Evolutionary conservation across 2,797 vertebrate genomes (phyloP).

Genomic region (Anableps anableps): DNA sequence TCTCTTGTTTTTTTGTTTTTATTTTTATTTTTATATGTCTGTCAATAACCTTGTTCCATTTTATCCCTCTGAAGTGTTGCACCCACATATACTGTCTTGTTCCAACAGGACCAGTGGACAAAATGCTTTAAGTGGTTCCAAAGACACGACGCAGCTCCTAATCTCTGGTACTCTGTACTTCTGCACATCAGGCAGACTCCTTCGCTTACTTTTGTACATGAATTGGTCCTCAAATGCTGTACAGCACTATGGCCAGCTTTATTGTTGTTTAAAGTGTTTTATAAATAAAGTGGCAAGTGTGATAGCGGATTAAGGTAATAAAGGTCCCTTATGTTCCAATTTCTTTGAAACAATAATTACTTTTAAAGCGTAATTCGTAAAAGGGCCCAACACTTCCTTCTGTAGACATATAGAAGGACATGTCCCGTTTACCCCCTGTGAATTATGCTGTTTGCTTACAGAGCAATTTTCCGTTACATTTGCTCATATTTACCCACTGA

Average conservation of each 20-base stretch:
- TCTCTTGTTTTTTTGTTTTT: neutral
- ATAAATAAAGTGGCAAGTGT: too few relatives aligned
- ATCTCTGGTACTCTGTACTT: neutral
- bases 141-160: neutral
- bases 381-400: neutral
- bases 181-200: too few relatives aligned
- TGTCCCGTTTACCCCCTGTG: neutral
- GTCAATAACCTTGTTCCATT: neutral
- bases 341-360: neutral
- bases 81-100: neutral
- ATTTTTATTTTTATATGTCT: too few relatives aligned
- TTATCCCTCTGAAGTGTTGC: neutral
- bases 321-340: neutral
- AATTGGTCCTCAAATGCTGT: neutral
- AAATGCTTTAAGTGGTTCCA: neutral
- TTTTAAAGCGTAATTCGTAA: neutral
- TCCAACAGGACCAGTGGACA: neutral
- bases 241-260: neutral
- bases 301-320: neutral
- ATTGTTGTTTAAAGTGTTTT: neutral
- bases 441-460: slow-evolving; percentile 8
- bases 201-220: neutral
- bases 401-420: neutral
- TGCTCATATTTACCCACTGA: neutral
- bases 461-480: slow-evolving; percentile 7